Evolutionary conservation across 2,888 invertebrate species (phyloP).

Genomic region (Entomobrya proxima): DNA sequence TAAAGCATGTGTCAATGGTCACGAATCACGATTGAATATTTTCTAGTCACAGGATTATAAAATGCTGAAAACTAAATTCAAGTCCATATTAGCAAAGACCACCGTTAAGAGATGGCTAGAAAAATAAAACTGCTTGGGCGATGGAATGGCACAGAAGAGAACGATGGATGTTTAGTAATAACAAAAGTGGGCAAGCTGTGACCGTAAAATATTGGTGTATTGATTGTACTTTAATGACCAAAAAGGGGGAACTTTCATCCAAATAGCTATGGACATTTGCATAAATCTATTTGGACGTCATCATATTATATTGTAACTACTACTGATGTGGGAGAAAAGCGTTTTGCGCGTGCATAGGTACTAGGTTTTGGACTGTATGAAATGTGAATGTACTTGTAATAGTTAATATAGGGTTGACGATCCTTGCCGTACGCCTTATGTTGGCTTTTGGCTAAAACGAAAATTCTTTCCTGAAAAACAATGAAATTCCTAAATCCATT

Average conservation of each 20-base stretch:
- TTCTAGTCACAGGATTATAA: neutral
- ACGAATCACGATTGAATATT: neutral
- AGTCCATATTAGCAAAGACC: too few species aligned
- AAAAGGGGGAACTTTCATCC: conserved; percentile 50
- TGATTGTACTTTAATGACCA: conserved; percentile 68
- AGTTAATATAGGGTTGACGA: neutral
- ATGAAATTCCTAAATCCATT: conserved; percentile 62
- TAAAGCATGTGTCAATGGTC: conserved; percentile 1
- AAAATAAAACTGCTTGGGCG: neutral
- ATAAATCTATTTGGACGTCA: conserved; percentile 62
- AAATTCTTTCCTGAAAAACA: conserved; percentile 61
- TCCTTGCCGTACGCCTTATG: neutral
- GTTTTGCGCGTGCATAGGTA: neutral
- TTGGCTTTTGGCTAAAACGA: conserved; percentile 23
- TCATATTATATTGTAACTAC: conserved; percentile 36
- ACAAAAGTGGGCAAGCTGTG: conserved; percentile 67
- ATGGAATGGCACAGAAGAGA: conserved; percentile 7
- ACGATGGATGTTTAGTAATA: conserved; percentile 58
- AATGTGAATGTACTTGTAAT: too few species aligned
- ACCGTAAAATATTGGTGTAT: conserved; percentile 68
- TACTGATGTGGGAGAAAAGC: neutral
- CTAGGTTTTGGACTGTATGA: too few species aligned
- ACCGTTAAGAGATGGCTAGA: too few species aligned
- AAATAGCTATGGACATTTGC: conserved; percentile 61
- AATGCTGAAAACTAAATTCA: neutral